Conservation (phyloP, 2,888 invertebrate species). For the Drosophila peninsularis region DNA sequence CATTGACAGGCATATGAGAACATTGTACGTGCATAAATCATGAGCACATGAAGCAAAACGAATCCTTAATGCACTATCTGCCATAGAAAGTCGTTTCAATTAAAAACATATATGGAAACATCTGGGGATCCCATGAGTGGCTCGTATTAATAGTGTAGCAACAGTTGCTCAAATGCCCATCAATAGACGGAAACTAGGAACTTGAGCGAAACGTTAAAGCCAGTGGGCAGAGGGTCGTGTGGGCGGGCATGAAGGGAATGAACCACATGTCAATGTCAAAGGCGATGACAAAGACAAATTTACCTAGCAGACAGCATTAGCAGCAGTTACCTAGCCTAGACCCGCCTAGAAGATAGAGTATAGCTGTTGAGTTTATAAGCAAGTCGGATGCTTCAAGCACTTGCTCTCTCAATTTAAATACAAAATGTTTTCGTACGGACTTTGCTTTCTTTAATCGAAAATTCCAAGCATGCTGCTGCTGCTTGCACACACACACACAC, state of each 20-base stretch:
- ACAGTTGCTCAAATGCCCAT: constrained; percentile 6
- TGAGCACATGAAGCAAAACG: neutral
- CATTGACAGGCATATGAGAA: constrained; percentile 22
- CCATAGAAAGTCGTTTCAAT: neutral
- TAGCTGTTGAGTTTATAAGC: constrained; percentile 10
- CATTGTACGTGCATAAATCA: neutral
- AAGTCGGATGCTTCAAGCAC: constrained; percentile 19
- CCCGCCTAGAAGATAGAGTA: constrained; percentile 8
- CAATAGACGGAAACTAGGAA: constrained; percentile 18
- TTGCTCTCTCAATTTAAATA: constrained; percentile 62
- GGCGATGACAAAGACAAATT: constrained; percentile 77
- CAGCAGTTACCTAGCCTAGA: constrained; percentile 43
- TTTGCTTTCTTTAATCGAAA: constrained; percentile 60
- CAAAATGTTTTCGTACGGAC: constrained; percentile 39
- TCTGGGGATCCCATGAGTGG: too few species aligned
- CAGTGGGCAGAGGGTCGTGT: constrained; percentile 13
- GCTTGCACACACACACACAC: constrained; percentile 3
- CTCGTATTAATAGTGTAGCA: constrained; percentile 2
- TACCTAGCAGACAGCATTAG: constrained; percentile 23
- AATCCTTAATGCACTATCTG: constrained; percentile 3
- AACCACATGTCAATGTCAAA: constrained; percentile 78
- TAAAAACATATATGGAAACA: neutral
- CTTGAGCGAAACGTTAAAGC: constrained; percentile 32
- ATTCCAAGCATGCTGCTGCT: constrained; percentile 43
- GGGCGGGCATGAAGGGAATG: constrained; percentile 43